phyloP scores from a whole-genome alignment of 92 coral and sea anemone genomes.

The Zoanthus sociatus region DNA sequence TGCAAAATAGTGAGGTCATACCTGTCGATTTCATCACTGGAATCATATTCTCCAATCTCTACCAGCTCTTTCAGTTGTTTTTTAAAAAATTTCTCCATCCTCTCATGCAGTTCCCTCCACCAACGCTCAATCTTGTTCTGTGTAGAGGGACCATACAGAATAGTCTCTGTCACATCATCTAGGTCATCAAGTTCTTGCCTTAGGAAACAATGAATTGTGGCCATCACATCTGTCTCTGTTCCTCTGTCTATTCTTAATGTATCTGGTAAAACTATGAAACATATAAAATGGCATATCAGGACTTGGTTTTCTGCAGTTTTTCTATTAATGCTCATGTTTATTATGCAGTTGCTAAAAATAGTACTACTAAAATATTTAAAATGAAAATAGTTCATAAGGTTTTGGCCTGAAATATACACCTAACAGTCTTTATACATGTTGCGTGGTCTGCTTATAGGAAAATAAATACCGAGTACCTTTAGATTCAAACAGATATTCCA shows the following conservation, averaged over 20 bases:
- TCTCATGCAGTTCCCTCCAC: slow-evolving; percentile 66
- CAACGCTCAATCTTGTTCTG: slow-evolving; percentile 67
- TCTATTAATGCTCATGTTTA: too few relatives aligned
- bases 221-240: slow-evolving; percentile 70
- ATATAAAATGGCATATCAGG: slow-evolving; percentile 1
- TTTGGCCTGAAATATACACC: neutral
- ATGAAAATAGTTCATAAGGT: too few relatives aligned
- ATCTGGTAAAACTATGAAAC: slow-evolving; percentile 59
- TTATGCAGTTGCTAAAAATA: too few relatives aligned
- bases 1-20: neutral
- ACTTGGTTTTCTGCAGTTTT: neutral
- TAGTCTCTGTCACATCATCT: slow-evolving; percentile 58
- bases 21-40: slow-evolving; percentile 75
- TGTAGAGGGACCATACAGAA: slow-evolving; percentile 71
- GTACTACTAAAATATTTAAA: too few relatives aligned
- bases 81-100: slow-evolving; percentile 72
- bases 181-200: slow-evolving; percentile 61
- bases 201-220: slow-evolving; percentile 63
- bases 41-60: slow-evolving; percentile 71
- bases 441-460: too few relatives aligned
- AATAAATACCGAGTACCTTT: neutral
- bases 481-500: slow-evolving; percentile 40
- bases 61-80: slow-evolving; percentile 60
- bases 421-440: neutral
- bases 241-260: slow-evolving; percentile 66